Evolutionary conservation across 2,113 vertebrate genomes (phyloP), one percentile per base, ranked within the genome.

Genomic region (Ifrita kowaldi): DNA sequence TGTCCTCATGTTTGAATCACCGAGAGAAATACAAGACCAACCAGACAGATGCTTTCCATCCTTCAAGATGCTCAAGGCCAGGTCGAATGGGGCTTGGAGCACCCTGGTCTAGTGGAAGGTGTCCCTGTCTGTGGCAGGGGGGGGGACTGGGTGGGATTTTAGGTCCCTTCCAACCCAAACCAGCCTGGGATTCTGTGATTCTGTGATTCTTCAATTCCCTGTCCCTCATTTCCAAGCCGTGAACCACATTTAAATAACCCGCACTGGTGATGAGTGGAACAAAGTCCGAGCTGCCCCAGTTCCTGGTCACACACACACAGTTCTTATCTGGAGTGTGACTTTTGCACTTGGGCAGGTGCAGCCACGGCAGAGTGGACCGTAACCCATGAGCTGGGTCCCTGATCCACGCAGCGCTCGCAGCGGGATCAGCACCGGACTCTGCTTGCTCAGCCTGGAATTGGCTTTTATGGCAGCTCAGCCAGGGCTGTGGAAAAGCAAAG

Each of bases 201-300:
- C 56, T 1, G 5, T 3, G 13, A 49, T 49, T 49, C 56, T 14
- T 9, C 24, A 8, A 1, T 11, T 49, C 20, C 37, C 33, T 33
- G 19, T 3, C 33, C 52, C 74, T 7, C 0, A 5, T 11, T 33
- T n/a, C 33, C n/a, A 37, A 39, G 47, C 8, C 4, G 4, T 4
- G 39, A 41, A 11, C 44, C 53, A 16, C 13, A 1, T 11, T 9
- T 30, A 10, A 27, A 20, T 17, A 3, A 32, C 7, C 23, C 17
- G 10, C 14, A 3, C 11, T 5, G 44, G 2, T 6, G 41, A 18
- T 3, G 74, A 56, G 32, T 1, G 0, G n/a, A 8, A 9, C 8
- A 4, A 82, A 87, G 87, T 30, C 65, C 3, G 4, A 33, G 42
- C 42, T 22, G 37, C 22, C 2, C 60, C 13, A 14, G 20, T 5